Evolutionary conservation across 1,140 invertebrate species (phyloP).

Genomic region (Zaprionus lachaisei): DNA sequence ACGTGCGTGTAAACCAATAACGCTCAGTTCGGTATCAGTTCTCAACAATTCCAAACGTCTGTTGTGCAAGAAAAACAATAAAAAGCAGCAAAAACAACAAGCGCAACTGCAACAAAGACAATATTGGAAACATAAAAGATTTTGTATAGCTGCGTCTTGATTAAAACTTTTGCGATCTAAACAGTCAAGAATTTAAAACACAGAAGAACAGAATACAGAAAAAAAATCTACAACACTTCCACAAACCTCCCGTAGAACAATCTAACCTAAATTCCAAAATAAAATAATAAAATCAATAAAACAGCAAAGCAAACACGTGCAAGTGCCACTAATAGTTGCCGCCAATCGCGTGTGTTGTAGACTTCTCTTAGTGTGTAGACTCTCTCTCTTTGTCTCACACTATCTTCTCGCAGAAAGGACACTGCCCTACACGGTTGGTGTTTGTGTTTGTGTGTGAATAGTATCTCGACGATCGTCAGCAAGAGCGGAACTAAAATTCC

Average conservation of each 20-base stretch:
- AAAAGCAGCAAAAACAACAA: conserved; percentile 42
- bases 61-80: conserved; percentile 48
- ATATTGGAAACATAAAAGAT: conserved; percentile 83
- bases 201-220: conserved; percentile 11
- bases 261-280: conserved; percentile 55
- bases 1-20: conserved; percentile 51
- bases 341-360: conserved; percentile 49
- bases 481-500: conserved; percentile 54
- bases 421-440: conserved; percentile 19
- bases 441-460: conserved; percentile 14
- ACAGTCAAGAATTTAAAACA: conserved; percentile 23
- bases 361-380: conserved; percentile 36
- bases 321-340: conserved; percentile 53
- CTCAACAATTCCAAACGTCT: conserved; percentile 64
- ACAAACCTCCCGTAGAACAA: conserved; percentile 21
- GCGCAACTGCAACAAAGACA: conserved; percentile 53
- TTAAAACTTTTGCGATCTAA: conserved; percentile 43
- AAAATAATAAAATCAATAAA: conserved; percentile 48
- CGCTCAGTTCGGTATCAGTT: conserved; percentile 60
- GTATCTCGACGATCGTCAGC: conserved; percentile 21
- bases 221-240: conserved; percentile 13
- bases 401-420: conserved; percentile 35
- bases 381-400: conserved; percentile 15
- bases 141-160: conserved; percentile 82
- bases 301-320: conserved; percentile 34